Evolutionary conservation across 2,888 invertebrate genomes (phyloP).

Genomic region (Stratiomys singularior): DNA sequence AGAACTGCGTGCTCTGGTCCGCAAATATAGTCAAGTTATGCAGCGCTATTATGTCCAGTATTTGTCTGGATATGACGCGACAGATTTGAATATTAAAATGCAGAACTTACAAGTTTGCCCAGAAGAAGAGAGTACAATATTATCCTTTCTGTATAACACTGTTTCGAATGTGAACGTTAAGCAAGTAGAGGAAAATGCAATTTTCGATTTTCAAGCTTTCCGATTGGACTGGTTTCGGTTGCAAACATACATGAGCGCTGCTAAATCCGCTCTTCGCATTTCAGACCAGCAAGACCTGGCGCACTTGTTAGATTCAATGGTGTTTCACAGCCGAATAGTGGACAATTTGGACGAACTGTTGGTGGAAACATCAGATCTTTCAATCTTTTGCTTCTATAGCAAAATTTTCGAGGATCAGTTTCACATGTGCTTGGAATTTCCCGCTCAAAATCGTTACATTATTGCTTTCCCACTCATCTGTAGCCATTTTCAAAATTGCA

Average conservation of each 20-base stretch:
- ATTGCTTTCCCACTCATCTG: constrained; percentile 98
- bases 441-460: constrained; percentile 97
- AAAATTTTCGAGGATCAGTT: constrained; percentile 98
- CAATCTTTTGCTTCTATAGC: constrained; percentile 97
- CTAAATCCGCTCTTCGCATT: constrained; percentile 81
- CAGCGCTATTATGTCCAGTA: constrained; percentile 98
- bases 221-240: constrained; percentile 97
- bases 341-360: constrained; percentile 97
- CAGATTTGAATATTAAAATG: constrained; percentile 86
- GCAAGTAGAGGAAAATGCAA: constrained; percentile 95
- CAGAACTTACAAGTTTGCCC: constrained; percentile 86
- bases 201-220: constrained; percentile 95
- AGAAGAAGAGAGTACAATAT: constrained; percentile 94
- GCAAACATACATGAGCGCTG: constrained; percentile 91
- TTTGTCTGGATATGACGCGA: constrained; percentile 94
- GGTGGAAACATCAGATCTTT: constrained; percentile 96
- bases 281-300: constrained; percentile 88
- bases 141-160: constrained; percentile 91
- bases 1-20: constrained; percentile 91
- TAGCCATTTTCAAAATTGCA: constrained; percentile 97
- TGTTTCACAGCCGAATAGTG: constrained; percentile 98
- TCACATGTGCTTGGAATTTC: constrained; percentile 98
- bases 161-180: constrained; percentile 88
- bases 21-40: constrained; percentile 96
- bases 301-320: constrained; percentile 91